phyloP scores from a whole-genome alignment of 1,140 invertebrate species.

The Drosophila pseudoobscura region DNA sequence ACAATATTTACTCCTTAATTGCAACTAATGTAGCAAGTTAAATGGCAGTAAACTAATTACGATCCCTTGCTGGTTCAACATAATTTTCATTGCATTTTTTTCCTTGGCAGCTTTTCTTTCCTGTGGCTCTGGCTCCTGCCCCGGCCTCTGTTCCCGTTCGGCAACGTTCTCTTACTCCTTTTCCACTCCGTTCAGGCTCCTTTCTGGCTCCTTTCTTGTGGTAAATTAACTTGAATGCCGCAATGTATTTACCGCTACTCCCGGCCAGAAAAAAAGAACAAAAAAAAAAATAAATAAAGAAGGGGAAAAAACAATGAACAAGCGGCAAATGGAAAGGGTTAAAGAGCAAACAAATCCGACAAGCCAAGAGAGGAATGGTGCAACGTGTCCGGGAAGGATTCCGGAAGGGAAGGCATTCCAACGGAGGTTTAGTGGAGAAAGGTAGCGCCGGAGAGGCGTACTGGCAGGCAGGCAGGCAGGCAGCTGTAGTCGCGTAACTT shows the following conservation, averaged over 20 bases:
- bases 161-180: background rate
- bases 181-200: slow-evolving; percentile 10
- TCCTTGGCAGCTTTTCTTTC: background rate
- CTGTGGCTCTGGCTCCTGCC: background rate
- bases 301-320: slow-evolving; percentile 33
- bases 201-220: slow-evolving; percentile 55
- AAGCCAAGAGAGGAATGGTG: slow-evolving; percentile 27
- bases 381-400: slow-evolving; percentile 1
- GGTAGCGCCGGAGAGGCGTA: slow-evolving; percentile 20
- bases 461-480: slow-evolving; percentile 1
- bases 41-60: slow-evolving; percentile 74
- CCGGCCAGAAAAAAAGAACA: slow-evolving; percentile 31
- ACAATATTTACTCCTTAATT: slow-evolving; percentile 62
- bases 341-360: slow-evolving; percentile 56
- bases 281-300: slow-evolving; percentile 28
- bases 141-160: background rate
- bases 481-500: slow-evolving; percentile 69
- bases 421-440: slow-evolving; percentile 4
- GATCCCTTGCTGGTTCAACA: slow-evolving; percentile 44
- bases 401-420: slow-evolving; percentile 1
- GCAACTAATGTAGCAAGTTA: slow-evolving; percentile 60
- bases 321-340: slow-evolving; percentile 51
- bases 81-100: slow-evolving; percentile 51
- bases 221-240: slow-evolving; percentile 78
- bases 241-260: slow-evolving; percentile 76